These are phyloP conservation scores for Tachycineta bicolor DNA, from an alignment of 2,113 vertebrate genomes.

Conservation along the genomic window DNA sequence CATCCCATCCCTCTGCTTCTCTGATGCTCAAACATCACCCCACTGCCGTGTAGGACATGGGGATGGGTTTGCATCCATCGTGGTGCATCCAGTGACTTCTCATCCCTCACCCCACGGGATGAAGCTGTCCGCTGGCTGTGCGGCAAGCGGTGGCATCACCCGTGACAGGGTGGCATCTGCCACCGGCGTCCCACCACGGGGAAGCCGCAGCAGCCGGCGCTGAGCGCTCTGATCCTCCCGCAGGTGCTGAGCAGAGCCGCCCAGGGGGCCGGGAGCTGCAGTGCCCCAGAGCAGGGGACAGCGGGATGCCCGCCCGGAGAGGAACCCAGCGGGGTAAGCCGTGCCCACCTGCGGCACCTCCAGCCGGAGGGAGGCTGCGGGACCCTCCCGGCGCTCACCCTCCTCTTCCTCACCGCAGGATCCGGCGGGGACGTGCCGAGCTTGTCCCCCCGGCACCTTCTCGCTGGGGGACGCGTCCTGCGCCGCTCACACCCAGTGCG, in stretches of 20 bases:
- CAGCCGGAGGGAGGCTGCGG: rapidly evolving
- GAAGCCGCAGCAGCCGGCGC: rapidly evolving
- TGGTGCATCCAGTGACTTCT: rapidly evolving
- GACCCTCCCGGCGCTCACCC: rapidly evolving
- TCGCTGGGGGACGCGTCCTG: slow-evolving; percentile 77
- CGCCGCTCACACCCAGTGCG: slow-evolving; percentile 76
- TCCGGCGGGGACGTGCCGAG: slow-evolving; percentile 67
- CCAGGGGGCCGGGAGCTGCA: slow-evolving; percentile 67
- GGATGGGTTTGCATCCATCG: neutral
- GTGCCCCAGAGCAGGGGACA: neutral
- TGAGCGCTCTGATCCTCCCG: neutral
- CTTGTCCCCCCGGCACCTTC: slow-evolving; percentile 82
- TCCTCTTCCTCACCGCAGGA: slow-evolving; percentile 43
- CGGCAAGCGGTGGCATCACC: rapidly evolving
- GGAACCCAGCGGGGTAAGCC: slow-evolving; percentile 83
- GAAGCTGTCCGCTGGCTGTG: neutral
- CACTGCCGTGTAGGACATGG: rapidly evolving
- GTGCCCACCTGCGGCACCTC: rapidly evolving
- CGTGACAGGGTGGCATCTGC: neutral
- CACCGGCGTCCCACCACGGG: neutral
- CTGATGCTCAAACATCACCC: neutral
- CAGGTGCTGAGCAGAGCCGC: slow-evolving; percentile 61
- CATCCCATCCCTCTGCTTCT: neutral
- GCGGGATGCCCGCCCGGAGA: slow-evolving; percentile 81
- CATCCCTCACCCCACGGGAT: neutral